Evolutionary conservation across 2,888 invertebrate genomes (phyloP).

Genomic region (Auanema freiburgensis): DNA sequence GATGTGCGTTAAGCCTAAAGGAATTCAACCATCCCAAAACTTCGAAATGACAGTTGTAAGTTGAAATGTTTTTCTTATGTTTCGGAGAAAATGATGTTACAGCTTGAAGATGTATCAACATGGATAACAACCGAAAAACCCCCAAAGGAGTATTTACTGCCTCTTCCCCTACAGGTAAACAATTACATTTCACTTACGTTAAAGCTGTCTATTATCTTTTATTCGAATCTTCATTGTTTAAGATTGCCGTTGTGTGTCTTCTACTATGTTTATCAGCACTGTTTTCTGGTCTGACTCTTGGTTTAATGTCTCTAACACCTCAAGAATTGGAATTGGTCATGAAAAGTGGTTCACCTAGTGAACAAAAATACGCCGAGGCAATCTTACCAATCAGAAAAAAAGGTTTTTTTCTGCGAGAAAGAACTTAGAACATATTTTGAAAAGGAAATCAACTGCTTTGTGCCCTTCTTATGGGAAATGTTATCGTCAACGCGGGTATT

Average conservation of each 20-base stretch:
- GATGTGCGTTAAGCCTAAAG: conserved; percentile 47
- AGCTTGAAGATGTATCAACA: conserved; percentile 52
- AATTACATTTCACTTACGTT: background rate
- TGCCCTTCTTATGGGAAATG: conserved; percentile 75
- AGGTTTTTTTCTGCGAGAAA: conserved; percentile 65
- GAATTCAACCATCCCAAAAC: background rate
- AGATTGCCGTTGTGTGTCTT: conserved; percentile 74
- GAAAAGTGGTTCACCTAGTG: conserved; percentile 52
- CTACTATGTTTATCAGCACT: conserved; percentile 87
- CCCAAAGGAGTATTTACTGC: conserved; percentile 49
- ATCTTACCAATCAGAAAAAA: conserved; percentile 90
- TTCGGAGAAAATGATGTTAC: background rate
- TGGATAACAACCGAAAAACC: conserved; percentile 54
- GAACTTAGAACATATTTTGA: background rate
- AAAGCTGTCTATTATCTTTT: background rate
- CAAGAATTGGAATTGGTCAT: conserved; percentile 61
- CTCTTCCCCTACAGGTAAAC: conserved; percentile 40
- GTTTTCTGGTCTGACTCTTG: conserved; percentile 91
- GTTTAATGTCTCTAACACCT: conserved; percentile 91
- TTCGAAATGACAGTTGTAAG: too few relatives aligned
- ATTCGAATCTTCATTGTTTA: conserved; percentile 39
- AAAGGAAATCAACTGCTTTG: conserved; percentile 83
- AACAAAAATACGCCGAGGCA: conserved; percentile 74
- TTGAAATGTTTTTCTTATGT: too few relatives aligned
- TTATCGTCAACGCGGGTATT: conserved; percentile 72